phyloP scores from a whole-genome alignment of 2,113 vertebrate species.

The Malaclemys terrapin region DNA sequence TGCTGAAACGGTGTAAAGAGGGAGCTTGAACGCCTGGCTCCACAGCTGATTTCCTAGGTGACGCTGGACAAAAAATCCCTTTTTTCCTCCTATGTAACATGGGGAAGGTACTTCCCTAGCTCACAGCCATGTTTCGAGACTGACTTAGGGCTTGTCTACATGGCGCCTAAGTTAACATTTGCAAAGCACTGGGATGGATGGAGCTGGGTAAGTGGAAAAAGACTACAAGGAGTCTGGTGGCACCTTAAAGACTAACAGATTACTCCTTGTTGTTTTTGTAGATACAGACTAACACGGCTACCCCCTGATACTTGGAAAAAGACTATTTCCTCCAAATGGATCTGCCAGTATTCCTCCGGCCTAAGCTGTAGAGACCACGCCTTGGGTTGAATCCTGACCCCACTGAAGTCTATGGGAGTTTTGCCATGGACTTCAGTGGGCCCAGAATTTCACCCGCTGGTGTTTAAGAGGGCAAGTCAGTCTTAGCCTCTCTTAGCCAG shows the following conservation, averaged over 20 bases:
- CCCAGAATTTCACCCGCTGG: background rate
- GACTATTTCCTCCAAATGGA: background rate
- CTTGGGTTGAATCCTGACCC: background rate
- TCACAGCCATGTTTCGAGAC: background rate
- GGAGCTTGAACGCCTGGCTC: background rate
- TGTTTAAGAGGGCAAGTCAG: background rate
- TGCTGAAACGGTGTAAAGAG: rapidly evolving
- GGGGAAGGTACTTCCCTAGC: background rate
- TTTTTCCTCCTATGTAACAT: background rate
- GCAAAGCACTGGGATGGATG: background rate
- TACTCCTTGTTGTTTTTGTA: too few species aligned
- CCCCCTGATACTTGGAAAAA: too few species aligned
- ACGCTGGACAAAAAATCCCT: background rate
- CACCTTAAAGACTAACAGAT: too few species aligned
- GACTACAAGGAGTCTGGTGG: too few species aligned
- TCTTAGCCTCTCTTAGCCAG: background rate
- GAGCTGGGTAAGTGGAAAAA: background rate
- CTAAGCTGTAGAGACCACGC: background rate
- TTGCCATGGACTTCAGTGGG: background rate
- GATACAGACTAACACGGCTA: too few species aligned
- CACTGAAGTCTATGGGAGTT: background rate
- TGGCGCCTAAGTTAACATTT: background rate
- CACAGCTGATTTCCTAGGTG: background rate
- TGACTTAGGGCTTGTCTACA: background rate
- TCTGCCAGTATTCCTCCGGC: background rate